Conservation (phyloP, 1,140 invertebrate species). For the Anastrepha ludens region DNA sequence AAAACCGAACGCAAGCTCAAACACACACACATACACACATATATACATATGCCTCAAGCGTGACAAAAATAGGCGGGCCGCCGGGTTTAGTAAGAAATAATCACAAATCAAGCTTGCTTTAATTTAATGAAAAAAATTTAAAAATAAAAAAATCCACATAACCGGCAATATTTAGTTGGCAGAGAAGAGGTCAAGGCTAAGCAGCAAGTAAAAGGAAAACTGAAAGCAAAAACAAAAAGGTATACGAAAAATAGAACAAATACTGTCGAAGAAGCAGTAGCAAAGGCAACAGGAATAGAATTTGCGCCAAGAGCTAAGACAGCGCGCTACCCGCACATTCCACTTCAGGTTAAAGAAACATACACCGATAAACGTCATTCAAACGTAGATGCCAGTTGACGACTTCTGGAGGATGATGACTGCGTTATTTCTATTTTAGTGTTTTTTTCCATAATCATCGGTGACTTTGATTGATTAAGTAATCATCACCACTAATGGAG, state of each 20-base stretch:
- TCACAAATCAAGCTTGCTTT: constrained; percentile 15
- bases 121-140: background rate
- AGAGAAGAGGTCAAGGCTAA: constrained; percentile 32
- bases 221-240: background rate
- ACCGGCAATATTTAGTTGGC: background rate
- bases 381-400: background rate
- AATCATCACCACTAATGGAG: constrained; percentile 48
- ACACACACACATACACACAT: background rate
- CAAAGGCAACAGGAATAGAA: background rate
- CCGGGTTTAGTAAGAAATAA: background rate
- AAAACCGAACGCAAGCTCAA: background rate
- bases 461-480: constrained; percentile 49
- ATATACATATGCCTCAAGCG: background rate
- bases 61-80: background rate
- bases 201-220: background rate
- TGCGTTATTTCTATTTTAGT: background rate
- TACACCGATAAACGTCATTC: background rate
- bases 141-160: background rate
- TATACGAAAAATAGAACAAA: background rate
- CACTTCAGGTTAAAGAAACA: background rate
- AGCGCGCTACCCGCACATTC: background rate
- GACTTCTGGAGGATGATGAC: background rate
- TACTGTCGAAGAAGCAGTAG: background rate
- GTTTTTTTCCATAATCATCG: background rate
- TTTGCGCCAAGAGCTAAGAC: background rate